Base-by-base conservation (phyloP, 2,113 vertebrate species). In the Haemorhous mexicanus region DNA sequence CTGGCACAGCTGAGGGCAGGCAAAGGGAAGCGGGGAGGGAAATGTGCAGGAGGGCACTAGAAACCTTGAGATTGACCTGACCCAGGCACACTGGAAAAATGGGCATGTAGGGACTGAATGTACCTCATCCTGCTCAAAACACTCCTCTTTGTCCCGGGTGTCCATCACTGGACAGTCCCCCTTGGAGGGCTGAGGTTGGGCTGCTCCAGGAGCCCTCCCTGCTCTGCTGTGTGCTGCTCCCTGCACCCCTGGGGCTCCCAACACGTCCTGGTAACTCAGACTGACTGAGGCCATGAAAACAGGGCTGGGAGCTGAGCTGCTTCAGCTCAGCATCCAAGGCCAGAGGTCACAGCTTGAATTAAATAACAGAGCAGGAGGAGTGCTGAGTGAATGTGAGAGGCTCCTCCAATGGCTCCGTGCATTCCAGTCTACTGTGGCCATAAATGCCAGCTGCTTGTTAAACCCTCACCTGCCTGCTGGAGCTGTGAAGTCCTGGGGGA, bases 181-280 rank as follows among this genome's bases (percentile, higher is more conserved):
- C 30, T n/a, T 9, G 58, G 6, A 47, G 58, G 76, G 68, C 61
- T 94, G 74, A 58, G 72, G 26, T 37, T 61, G 2, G 12, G 55
- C 59, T 59, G 32, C 79, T 72, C 41, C 1, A 0, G 44, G 82
- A 82, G 62, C 66, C 1, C 5, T 66, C 58, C 35, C 35, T 56
- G 2, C 67, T 46, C 41, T 5, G 4, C 21, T 4, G 7, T 22
- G 49, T 5, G 27, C 73, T 73, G 8, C 37, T 70, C 28, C 62
- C 58, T 52, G 56, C 2, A 1, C 33, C 14, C 27, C 14, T 63
- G 9, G 12, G 20, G 28, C 33, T 62, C 46, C 50, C 24, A 10
- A 19, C 39, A 24, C 0, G 0, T 18, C 14, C n/a, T 58, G 41
- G 35, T 16, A 27, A 10, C 78, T 76, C 37, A 7, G 21, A 22